phyloP scores from a whole-genome alignment of 2,888 invertebrate genomes.

The Trissonchulus sp. region DNA sequence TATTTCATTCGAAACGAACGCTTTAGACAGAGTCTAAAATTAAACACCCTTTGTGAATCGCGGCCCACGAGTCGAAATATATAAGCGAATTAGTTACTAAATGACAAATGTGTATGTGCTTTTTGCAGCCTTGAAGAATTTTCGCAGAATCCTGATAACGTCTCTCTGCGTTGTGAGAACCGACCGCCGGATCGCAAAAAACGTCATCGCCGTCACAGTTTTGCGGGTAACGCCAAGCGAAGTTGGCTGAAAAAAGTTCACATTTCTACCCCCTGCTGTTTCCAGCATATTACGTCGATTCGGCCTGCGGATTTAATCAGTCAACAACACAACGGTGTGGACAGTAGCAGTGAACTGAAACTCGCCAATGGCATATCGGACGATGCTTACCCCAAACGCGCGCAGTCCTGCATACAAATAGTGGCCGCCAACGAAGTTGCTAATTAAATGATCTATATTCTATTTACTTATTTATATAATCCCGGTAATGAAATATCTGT shows the following conservation, averaged over 20 bases:
- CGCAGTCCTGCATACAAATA: conserved; percentile 23
- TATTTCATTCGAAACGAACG: too few relatives aligned
- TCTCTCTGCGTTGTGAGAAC: background rate
- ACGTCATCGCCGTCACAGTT: conserved; percentile 3
- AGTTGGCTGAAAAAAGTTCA: conserved; percentile 22
- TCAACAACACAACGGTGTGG: background rate
- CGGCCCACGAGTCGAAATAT: too few relatives aligned
- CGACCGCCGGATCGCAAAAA: background rate
- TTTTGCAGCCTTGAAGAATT: background rate
- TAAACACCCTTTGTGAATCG: too few relatives aligned
- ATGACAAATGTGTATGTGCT: too few relatives aligned
- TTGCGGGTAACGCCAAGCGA: background rate
- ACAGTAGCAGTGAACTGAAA: background rate
- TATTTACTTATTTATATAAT: too few relatives aligned
- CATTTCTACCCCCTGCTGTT: conserved; percentile 31
- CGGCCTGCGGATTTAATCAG: conserved; percentile 24
- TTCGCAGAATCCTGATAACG: background rate
- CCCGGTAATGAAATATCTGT: too few relatives aligned
- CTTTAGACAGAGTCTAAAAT: too few relatives aligned
- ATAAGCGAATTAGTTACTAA: too few relatives aligned
- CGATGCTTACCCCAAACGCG: background rate
- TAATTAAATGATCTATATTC: too few relatives aligned
- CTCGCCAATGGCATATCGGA: background rate
- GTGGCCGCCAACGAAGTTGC: background rate
- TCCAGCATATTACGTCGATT: conserved; percentile 30